Conservation (phyloP, 2,113 vertebrate species). For the Tragelaphus buxtoni region DNA sequence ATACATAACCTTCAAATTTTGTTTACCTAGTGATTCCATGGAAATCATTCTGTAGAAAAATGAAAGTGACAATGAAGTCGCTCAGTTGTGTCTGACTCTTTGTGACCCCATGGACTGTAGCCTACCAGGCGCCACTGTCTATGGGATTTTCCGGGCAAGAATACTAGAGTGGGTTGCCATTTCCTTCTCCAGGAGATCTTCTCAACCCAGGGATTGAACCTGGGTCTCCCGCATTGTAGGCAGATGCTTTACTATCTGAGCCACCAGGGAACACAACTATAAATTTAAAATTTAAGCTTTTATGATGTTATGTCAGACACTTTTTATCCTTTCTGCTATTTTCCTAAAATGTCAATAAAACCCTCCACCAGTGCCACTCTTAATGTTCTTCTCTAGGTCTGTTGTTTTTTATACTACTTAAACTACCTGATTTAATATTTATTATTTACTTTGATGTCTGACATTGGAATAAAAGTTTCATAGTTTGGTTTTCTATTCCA, state of each 20-base stretch:
- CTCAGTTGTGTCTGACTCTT: background rate
- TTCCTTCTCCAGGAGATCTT: background rate
- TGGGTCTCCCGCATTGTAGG: background rate
- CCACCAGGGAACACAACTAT: background rate
- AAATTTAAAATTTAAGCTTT: background rate
- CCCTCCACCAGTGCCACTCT: background rate
- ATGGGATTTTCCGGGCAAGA: background rate
- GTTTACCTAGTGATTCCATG: background rate
- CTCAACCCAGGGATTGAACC: background rate
- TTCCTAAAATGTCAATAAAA: background rate
- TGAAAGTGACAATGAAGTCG: background rate
- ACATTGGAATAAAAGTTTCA: background rate
- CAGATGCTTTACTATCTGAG: background rate
- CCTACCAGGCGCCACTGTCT: background rate
- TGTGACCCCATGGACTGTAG: background rate
- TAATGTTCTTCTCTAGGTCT: background rate
- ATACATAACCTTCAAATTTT: background rate
- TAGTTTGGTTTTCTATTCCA: background rate
- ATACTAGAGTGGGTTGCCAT: background rate
- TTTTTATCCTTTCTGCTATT: background rate
- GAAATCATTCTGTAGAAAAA: background rate
- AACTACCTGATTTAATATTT: background rate
- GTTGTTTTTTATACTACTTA: background rate
- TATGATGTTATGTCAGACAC: background rate
- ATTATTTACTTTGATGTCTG: background rate